These are phyloP conservation scores for Spisula solida DNA, from an alignment of 2,888 invertebrate species.

Conservation along the genomic window DNA sequence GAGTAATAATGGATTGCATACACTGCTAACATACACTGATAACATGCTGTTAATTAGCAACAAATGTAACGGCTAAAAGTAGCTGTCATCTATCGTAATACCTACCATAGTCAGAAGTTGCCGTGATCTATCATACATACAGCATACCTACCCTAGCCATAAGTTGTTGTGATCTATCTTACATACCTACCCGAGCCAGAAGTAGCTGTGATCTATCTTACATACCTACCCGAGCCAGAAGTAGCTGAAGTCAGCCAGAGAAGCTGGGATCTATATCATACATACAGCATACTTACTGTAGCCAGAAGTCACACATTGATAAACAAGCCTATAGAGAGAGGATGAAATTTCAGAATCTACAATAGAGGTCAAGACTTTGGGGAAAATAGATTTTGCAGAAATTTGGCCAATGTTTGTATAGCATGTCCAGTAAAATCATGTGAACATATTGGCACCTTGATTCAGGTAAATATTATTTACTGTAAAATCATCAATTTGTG, in stretches of 20 bases:
- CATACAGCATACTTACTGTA: no score
- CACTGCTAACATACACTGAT: background rate
- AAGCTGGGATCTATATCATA: no score
- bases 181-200: no score
- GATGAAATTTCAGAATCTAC: background rate
- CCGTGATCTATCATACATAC: background rate
- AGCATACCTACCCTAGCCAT: no score
- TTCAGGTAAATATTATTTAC: background rate
- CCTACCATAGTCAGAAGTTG: background rate
- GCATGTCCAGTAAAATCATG: background rate
- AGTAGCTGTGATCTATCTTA: no score
- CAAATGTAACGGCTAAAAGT: slow-evolving; percentile 27
- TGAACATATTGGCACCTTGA: background rate
- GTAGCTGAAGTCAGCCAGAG: background rate
- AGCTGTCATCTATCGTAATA: slow-evolving; percentile 21
- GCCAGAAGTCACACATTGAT: background rate
- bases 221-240: no score
- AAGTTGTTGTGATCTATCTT: no score
- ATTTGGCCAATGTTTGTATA: background rate
- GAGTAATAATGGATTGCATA: background rate
- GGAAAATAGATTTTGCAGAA: slow-evolving; percentile 1
- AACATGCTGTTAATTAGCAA: slow-evolving; percentile 34
- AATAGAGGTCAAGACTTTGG: slow-evolving; percentile 8
- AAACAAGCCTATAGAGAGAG: background rate
- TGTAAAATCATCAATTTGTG: no score